Percentiles rank a stretch among this genome's conserved stretches.
Conservation (phyloP, 1,140 invertebrate species). For the Dinoponera quadriceps region DNA sequence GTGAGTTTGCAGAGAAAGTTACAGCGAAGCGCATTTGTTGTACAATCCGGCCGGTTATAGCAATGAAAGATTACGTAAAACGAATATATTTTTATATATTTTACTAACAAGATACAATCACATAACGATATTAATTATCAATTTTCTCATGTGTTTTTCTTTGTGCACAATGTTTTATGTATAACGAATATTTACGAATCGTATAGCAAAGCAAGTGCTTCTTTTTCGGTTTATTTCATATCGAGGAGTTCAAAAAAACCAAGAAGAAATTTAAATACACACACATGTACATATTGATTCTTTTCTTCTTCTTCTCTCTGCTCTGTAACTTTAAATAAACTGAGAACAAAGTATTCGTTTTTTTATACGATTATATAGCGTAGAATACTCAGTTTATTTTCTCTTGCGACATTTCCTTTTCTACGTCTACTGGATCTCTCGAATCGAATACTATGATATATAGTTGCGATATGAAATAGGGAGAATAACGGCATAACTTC, state of each 20-base stretch:
- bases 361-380: no score
- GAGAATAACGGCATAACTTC: slow-evolving; percentile 22
- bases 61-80: slow-evolving; percentile 38
- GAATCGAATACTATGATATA: slow-evolving; percentile 8
- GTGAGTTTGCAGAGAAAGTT: slow-evolving; percentile 43
- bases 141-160: slow-evolving; percentile 6
- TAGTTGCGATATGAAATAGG: slow-evolving; percentile 21
- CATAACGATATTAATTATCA: slow-evolving; percentile 22
- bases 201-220: neutral
- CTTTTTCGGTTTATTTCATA: neutral
- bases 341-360: no score
- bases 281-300: no score
- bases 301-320: no score
- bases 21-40: slow-evolving; percentile 34
- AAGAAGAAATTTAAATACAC: no score
- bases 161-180: neutral
- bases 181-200: neutral
- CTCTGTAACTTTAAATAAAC: no score
- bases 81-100: slow-evolving; percentile 51
- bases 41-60: slow-evolving; percentile 26
- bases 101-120: slow-evolving; percentile 39
- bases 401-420: neutral
- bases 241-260: neutral
- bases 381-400: neutral
- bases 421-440: neutral